These are phyloP conservation scores for Podotricha telesiphe DNA, from an alignment of 2,888 invertebrate species.

Conservation along the genomic window DNA sequence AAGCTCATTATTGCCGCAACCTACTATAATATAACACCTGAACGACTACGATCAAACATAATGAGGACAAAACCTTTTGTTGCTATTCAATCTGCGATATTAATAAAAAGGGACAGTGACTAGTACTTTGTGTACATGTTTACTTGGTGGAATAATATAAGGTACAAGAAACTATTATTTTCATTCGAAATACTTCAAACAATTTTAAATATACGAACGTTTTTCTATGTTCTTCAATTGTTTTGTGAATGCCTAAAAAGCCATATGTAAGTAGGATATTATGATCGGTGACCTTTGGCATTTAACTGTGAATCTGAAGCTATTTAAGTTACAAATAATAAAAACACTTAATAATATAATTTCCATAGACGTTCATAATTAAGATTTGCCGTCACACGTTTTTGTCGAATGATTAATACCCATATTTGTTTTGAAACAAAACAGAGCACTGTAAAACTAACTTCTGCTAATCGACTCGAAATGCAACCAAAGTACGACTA, in stretches of 20 bases:
- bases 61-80: slow-evolving; percentile 77
- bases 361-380: background rate
- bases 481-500: slow-evolving; percentile 21
- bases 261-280: slow-evolving; percentile 57
- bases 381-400: background rate
- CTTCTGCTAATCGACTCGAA: slow-evolving; percentile 15
- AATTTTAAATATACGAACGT: slow-evolving; percentile 45
- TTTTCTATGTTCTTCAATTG: slow-evolving; percentile 45
- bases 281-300: slow-evolving; percentile 76
- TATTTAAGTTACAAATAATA: slow-evolving; percentile 53
- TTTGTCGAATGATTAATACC: slow-evolving; percentile 1
- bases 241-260: slow-evolving; percentile 42
- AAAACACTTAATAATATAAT: too few relatives aligned
- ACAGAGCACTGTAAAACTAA: background rate
- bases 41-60: slow-evolving; percentile 73
- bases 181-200: slow-evolving; percentile 46
- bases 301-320: slow-evolving; percentile 73
- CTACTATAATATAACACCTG: slow-evolving; percentile 78
- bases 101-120: slow-evolving; percentile 78
- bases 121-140: slow-evolving; percentile 73
- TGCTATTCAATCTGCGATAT: slow-evolving; percentile 74
- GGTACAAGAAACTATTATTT: slow-evolving; percentile 48
- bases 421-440: slow-evolving; percentile 27
- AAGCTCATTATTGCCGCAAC: slow-evolving; percentile 67
- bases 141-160: slow-evolving; percentile 72